Evolutionary conservation across 2,113 vertebrate species (phyloP).

Genomic region (Lepus timidus): DNA sequence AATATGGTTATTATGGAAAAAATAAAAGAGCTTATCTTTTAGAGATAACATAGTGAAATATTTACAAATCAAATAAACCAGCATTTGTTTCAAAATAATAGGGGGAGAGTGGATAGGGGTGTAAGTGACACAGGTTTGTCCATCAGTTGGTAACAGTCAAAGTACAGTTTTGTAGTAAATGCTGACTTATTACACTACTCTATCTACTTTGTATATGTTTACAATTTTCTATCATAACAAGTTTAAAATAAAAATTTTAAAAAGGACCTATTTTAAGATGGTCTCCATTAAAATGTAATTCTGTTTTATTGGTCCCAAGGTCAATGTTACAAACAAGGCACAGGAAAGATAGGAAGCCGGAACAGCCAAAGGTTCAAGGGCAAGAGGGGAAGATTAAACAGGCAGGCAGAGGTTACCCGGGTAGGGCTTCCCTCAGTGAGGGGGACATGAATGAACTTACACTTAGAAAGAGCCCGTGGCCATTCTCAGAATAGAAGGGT

Average conservation of each 20-base stretch:
- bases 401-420: neutral
- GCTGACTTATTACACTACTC: neutral
- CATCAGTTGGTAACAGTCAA: neutral
- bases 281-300: neutral
- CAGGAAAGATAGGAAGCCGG: neutral
- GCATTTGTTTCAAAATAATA: slow-evolving; percentile 64
- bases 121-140: neutral
- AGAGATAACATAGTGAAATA: neutral
- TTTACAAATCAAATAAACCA: slow-evolving; percentile 1
- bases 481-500: neutral
- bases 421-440: neutral
- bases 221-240: slow-evolving; percentile 45
- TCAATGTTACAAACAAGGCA: neutral
- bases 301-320: neutral
- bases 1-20: neutral
- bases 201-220: neutral
- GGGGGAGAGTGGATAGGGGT: neutral
- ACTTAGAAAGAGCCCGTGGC: slow-evolving; percentile 5
- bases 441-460: neutral
- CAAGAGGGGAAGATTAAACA: neutral
- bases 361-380: neutral
- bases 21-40: neutral
- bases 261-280: slow-evolving; percentile 33
- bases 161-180: neutral
- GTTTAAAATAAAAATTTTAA: neutral